These are phyloP conservation scores for Margarornis squamiger DNA, from an alignment of 2,797 vertebrate genomes.

Conservation along the genomic window DNA sequence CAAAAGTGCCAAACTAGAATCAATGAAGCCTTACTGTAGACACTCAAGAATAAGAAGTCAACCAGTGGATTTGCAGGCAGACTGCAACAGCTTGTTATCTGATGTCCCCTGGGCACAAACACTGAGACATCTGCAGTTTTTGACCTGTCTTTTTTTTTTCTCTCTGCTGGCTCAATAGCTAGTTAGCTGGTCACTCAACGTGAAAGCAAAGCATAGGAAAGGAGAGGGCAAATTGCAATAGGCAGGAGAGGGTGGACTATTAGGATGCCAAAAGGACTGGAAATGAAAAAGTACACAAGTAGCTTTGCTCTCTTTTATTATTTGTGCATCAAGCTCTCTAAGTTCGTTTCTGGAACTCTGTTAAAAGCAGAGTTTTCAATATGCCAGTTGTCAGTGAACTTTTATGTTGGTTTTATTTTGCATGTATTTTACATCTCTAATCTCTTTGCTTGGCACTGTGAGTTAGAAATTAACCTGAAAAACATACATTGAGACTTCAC, in stretches of 20 bases:
- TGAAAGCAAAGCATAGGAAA: neutral
- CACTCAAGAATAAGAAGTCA: conserved; percentile 28
- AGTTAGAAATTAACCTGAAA: conserved; percentile 35
- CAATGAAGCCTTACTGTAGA: neutral
- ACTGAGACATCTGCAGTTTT: conserved; percentile 48
- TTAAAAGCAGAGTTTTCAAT: neutral
- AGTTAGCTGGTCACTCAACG: conserved; percentile 21
- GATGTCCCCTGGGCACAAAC: conserved; percentile 33
- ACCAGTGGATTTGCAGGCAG: conserved; percentile 16
- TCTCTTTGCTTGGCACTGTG: neutral
- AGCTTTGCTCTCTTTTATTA: neutral
- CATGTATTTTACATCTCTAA: conserved; percentile 5
- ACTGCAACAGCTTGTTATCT: conserved; percentile 50
- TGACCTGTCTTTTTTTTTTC: neutral
- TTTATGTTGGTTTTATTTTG: conserved; percentile 26
- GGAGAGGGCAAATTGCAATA: neutral
- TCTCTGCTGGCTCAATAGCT: conserved; percentile 7
- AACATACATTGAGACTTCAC: neutral
- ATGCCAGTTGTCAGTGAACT: conserved; percentile 3
- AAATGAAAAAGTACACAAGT: neutral
- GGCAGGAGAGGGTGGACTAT: neutral
- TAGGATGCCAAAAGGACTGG: neutral
- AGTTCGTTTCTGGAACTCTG: neutral
- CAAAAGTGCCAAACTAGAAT: neutral
- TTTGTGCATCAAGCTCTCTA: neutral